Evolutionary conservation across 1,140 invertebrate genomes (phyloP).

Genomic region (Pogonognathellus flavescens): DNA sequence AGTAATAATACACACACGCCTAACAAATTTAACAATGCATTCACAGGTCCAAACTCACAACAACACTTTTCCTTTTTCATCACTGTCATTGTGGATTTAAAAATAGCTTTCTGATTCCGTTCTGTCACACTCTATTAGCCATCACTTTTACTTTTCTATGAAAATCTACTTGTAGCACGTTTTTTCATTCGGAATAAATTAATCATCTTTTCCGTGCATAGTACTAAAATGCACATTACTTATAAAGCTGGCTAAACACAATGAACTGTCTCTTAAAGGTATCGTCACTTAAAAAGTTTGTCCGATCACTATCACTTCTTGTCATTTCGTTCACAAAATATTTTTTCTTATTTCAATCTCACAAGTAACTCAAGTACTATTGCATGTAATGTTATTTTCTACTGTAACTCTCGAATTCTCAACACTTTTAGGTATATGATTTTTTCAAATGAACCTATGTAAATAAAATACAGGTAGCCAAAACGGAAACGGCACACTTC

Average conservation of each 20-base stretch:
- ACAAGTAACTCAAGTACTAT: too few species aligned
- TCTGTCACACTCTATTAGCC: conserved; percentile 35
- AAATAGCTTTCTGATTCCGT: conserved; percentile 19
- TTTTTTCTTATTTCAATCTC: too few species aligned
- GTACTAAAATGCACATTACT: background rate
- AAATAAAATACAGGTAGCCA: too few species aligned
- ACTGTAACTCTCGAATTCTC: too few species aligned
- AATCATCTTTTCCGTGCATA: background rate
- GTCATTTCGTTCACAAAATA: too few species aligned
- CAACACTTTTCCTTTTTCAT: conserved; percentile 33
- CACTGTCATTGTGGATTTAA: conserved; percentile 27
- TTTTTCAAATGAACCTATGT: too few species aligned
- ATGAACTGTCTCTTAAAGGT: too few species aligned
- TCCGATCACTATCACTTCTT: too few species aligned
- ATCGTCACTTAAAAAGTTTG: too few species aligned
- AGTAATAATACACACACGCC: background rate
- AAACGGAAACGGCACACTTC: background rate
- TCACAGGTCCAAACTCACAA: background rate
- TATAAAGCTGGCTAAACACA: too few species aligned
- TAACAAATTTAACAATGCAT: background rate
- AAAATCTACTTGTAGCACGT: background rate
- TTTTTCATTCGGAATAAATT: background rate
- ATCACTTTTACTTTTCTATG: conserved; percentile 40
- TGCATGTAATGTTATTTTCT: too few species aligned
- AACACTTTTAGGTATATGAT: too few species aligned